Percentiles rank a stretch among this genome's conserved stretches.
Evolutionary conservation across 2,797 vertebrate genomes (phyloP).

Genomic region (Hoplostethus atlanticus): DNA sequence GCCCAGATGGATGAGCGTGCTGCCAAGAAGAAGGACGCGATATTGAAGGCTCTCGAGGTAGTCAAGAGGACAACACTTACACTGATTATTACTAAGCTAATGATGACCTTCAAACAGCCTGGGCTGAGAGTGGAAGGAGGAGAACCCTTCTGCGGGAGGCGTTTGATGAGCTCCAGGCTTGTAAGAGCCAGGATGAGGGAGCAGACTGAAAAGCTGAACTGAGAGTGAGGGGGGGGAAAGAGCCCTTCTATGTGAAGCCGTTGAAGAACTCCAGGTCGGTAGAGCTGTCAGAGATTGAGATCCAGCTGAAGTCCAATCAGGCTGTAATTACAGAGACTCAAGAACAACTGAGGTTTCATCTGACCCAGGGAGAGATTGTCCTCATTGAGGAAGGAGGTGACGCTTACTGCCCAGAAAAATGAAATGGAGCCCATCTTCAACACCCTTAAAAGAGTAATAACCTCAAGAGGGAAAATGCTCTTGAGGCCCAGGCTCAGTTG

Average conservation of each 20-base stretch:
- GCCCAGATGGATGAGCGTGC: constrained; percentile 11
- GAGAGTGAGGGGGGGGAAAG: neutral
- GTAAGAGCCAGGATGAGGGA: constrained; percentile 19
- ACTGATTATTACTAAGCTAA: constrained; percentile 19
- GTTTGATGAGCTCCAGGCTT: constrained; percentile 38
- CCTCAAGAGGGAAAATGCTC: constrained; percentile 12
- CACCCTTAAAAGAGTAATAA: neutral
- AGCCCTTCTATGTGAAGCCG: constrained; percentile 1
- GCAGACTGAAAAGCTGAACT: constrained; percentile 20
- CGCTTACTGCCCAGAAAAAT: neutral
- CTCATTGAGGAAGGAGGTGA: too few species aligned
- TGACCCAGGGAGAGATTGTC: neutral
- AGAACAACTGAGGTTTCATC: constrained; percentile 31
- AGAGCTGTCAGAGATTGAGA: neutral
- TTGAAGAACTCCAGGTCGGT: neutral
- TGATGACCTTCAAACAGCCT: constrained; percentile 5
- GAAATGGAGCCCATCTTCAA: constrained; percentile 13
- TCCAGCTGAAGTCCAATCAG: constrained; percentile 5
- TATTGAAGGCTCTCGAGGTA: constrained; percentile 33
- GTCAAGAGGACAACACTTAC: constrained; percentile 27
- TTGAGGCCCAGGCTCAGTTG: constrained; percentile 13
- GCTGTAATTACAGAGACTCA: constrained; percentile 8
- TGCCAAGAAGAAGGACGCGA: constrained; percentile 14
- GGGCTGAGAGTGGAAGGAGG: constrained; percentile 28
- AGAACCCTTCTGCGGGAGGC: constrained; percentile 16